These are phyloP conservation scores for Suricata suricatta DNA, from an alignment of 2,113 vertebrate genomes.

Conservation along the genomic window DNA sequence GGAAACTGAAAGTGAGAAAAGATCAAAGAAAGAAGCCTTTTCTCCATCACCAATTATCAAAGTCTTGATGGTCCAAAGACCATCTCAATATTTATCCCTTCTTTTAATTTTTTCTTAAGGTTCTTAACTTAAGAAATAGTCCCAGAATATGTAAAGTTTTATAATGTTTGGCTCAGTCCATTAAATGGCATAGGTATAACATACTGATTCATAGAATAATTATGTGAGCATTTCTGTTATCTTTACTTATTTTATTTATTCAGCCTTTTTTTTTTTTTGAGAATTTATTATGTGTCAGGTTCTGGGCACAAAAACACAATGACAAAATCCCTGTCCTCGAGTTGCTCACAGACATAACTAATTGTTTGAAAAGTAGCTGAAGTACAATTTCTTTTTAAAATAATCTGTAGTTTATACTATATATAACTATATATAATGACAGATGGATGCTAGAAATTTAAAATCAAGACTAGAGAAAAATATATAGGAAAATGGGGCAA, in stretches of 20 bases:
- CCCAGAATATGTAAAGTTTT: not conserved
- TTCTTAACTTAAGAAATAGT: not conserved
- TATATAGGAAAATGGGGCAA: not conserved
- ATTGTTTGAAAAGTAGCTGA: not conserved
- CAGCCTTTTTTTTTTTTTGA: not conserved
- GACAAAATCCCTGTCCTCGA: not conserved
- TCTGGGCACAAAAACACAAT: not conserved
- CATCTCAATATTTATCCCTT: not conserved
- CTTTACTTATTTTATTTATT: not conserved
- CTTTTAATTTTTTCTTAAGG: not conserved
- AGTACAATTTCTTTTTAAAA: not conserved
- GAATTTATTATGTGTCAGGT: not conserved
- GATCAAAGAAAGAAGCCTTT: not conserved
- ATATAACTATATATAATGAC: not conserved
- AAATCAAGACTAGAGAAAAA: slow-evolving; percentile 30
- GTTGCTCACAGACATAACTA: not conserved
- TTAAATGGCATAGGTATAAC: not conserved
- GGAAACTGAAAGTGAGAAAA: not conserved
- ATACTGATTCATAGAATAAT: not conserved
- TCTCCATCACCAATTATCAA: not conserved
- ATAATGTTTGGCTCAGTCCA: not conserved
- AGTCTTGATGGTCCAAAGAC: not conserved
- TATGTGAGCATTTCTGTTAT: not conserved
- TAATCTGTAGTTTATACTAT: not conserved
- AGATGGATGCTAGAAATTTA: not conserved